Base-by-base conservation (phyloP, 2,113 vertebrate species). In the Carettochelys insculpta region DNA sequence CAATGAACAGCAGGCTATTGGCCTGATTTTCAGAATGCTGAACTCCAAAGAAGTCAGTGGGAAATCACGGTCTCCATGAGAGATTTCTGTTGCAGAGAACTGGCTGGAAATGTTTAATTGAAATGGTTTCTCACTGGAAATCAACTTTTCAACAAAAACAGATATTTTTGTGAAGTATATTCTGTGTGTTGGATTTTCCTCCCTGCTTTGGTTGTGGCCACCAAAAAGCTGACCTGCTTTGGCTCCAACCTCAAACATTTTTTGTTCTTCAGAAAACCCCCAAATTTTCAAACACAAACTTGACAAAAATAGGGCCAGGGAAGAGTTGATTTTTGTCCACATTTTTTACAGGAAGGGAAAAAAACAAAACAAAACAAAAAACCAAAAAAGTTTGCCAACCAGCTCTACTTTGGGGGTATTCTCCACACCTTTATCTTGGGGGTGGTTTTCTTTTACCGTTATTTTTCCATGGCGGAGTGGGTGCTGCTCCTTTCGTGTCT, bases 371-470 rank as follows among this genome's bases (percentile, higher is more conserved):
- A n/a, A n/a, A n/a, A n/a, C 8, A 61, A 16, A 75, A 93, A 77
- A 88, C 86, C 80, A 25, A 16, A 94, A 29, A 61, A 88, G 58
- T 77, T 89, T 85, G 83, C 41, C 86, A 82, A 80, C 34, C 86
- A 93, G 87, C 1, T 0, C 53, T 53, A 80, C 82, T 90, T 90
- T 91, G 53, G 25, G 25, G 79, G 3, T 73, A 43, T 0, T 0
- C 79, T 90, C 20, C 85, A 77, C 68, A 75, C 1, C 43, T 5
- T 68, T 73, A 0, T 4, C 83, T 68, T 83, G 43, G 68, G 68
- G 90, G 48, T 80, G 9, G 6, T 73, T 92, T 93, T 77, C 54
- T 89, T 77, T 87, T 61, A 68, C 90, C 92, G 89, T 53, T 68
- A 53, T 48, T 85, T 10, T 65, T 50, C 88, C 51, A 50, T 41